These are phyloP conservation scores for Heliconius nattereri DNA, from an alignment of 1,140 invertebrate species.

Conservation along the genomic window DNA sequence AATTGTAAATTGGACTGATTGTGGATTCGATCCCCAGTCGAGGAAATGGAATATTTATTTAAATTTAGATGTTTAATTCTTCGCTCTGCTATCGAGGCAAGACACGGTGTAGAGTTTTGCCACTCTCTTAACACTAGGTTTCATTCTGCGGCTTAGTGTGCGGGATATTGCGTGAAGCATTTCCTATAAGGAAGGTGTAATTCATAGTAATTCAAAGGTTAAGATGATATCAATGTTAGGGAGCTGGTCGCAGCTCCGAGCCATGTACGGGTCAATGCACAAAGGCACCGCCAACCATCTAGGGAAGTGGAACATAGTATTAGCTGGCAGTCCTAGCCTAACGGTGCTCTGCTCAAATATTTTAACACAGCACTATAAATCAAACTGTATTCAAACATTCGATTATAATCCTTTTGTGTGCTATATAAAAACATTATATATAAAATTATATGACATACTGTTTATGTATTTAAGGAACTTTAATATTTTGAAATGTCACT, in stretches of 20 bases:
- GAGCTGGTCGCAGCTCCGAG: slow-evolving; percentile 57
- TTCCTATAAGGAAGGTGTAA: slow-evolving; percentile 17
- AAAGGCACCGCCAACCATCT: slow-evolving; percentile 68
- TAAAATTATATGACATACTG: neutral
- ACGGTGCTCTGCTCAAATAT: slow-evolving; percentile 66
- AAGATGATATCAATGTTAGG: slow-evolving; percentile 53
- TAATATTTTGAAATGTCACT: neutral
- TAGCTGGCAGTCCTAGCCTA: slow-evolving; percentile 42
- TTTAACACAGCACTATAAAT: slow-evolving; percentile 41
- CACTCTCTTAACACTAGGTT: too few species aligned
- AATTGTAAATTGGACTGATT: too few species aligned
- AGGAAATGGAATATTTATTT: too few species aligned
- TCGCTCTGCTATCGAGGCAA: too few species aligned
- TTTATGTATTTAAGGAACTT: neutral
- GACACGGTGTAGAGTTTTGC: too few species aligned
- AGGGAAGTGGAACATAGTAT: slow-evolving; percentile 47
- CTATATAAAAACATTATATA: neutral
- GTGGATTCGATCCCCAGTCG: too few species aligned
- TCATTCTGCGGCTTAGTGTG: too few species aligned
- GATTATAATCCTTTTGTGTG: neutral
- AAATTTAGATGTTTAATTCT: too few species aligned
- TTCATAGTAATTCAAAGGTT: slow-evolving; percentile 29
- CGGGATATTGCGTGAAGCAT: neutral
- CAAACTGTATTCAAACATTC: neutral
- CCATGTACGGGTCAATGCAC: slow-evolving; percentile 74